Evolutionary conservation across 1,140 invertebrate species (phyloP).

Genomic region (Musca vetustissima): DNA sequence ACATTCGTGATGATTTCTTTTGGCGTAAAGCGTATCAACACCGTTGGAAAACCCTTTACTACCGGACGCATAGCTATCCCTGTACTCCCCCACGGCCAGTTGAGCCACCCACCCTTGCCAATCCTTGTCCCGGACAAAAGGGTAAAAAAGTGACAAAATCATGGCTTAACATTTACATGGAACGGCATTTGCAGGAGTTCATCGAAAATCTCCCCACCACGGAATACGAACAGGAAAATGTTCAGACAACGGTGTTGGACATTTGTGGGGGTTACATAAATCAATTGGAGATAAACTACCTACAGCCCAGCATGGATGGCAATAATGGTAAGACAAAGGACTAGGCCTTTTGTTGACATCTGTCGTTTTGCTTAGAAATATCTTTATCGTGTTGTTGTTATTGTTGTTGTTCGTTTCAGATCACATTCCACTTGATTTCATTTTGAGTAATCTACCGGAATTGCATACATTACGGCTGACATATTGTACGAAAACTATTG

Average conservation of each 20-base stretch:
- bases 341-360: neutral
- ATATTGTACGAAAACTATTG: constrained; percentile 51
- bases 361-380: neutral
- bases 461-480: constrained; percentile 50
- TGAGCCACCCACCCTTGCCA: neutral
- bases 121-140: neutral
- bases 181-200: constrained; percentile 56
- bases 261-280: constrained; percentile 52
- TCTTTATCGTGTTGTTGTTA: neutral
- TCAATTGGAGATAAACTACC: constrained; percentile 49
- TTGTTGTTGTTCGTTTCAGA: constrained; percentile 35
- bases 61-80: neutral
- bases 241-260: constrained; percentile 46
- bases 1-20: constrained; percentile 55
- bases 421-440: constrained; percentile 56
- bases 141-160: constrained; percentile 22
- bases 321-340: constrained; percentile 39
- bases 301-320: constrained; percentile 46
- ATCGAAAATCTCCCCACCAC: constrained; percentile 54
- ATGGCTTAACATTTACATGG: constrained; percentile 58
- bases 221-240: constrained; percentile 54
- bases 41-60: constrained; percentile 45
- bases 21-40: constrained; percentile 52
- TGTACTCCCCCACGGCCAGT: neutral
- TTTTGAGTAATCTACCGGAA: constrained; percentile 53